These are phyloP conservation scores for Stenchaetothrips biformis DNA, from an alignment of 2,888 invertebrate species.

Conservation along the genomic window DNA sequence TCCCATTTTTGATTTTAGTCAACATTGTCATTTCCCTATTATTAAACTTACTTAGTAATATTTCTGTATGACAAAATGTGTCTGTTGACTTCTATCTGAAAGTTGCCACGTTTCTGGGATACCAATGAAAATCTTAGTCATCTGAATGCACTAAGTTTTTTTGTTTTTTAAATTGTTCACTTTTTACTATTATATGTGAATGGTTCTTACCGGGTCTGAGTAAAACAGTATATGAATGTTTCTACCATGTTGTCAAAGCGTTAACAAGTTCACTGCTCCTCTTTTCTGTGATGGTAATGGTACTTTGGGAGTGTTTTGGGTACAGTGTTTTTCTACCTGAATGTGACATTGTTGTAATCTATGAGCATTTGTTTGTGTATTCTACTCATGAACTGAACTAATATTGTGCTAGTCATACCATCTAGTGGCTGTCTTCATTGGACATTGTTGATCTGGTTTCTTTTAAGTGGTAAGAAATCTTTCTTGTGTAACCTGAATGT, in stretches of 20 bases:
- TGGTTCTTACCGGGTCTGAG: too few relatives aligned
- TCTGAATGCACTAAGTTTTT: too few relatives aligned
- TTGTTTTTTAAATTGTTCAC: too few relatives aligned
- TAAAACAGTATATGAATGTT: too few relatives aligned
- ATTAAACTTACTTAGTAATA: constrained; percentile 58
- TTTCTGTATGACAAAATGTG: background rate
- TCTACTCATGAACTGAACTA: background rate
- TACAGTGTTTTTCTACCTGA: too few relatives aligned
- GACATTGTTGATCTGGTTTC: background rate
- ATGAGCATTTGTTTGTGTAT: background rate
- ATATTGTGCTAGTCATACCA: constrained; percentile 14
- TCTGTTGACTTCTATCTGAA: background rate
- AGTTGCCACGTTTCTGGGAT: background rate
- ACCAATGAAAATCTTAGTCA: background rate
- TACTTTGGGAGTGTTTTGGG: too few relatives aligned
- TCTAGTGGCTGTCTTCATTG: background rate
- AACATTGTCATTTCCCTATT: constrained; percentile 85
- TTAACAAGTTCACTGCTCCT: background rate
- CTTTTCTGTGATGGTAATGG: background rate
- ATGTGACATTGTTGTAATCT: too few relatives aligned
- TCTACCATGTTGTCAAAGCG: too few relatives aligned
- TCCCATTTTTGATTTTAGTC: constrained; percentile 86
- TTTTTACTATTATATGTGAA: too few relatives aligned
- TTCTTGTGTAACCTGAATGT: background rate
- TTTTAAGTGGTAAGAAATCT: background rate